Percentiles rank a stretch among this genome's conserved stretches.
phyloP scores from a whole-genome alignment of 2,888 invertebrate genomes.

The Andrena flavipes region DNA sequence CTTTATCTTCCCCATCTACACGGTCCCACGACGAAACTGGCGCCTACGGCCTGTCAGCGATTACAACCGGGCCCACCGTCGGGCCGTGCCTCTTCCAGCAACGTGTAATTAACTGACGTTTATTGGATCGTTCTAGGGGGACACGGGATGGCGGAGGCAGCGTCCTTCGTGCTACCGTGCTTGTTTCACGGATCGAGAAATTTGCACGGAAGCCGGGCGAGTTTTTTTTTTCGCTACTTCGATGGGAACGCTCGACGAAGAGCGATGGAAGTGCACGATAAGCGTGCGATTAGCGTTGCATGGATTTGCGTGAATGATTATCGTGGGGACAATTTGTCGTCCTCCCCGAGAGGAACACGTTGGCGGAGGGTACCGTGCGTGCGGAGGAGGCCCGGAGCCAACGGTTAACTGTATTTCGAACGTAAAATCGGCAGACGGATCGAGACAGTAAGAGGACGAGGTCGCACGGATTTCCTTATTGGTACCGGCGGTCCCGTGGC shows the following conservation, averaged over 20 bases:
- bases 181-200: not conserved
- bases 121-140: not conserved
- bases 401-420: slow-evolving; percentile 58
- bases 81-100: not conserved
- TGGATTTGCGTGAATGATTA: not conserved
- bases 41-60: slow-evolving; percentile 8
- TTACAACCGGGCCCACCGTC: not conserved
- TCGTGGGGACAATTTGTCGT: not conserved
- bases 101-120: slow-evolving; percentile 40
- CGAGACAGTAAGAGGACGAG: slow-evolving; percentile 17
- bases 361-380: not conserved
- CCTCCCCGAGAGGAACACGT: not conserved
- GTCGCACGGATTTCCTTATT: slow-evolving; percentile 62
- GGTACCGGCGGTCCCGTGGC: slow-evolving; percentile 1
- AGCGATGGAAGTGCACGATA: not conserved
- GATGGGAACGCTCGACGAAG: not conserved
- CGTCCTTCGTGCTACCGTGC: slow-evolving; percentile 8
- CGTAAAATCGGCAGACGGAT: slow-evolving; percentile 54
- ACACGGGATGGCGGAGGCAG: slow-evolving; percentile 30
- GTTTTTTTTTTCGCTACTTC: not conserved
- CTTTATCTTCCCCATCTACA: slow-evolving; percentile 36
- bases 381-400: slow-evolving; percentile 12
- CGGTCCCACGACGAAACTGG: not conserved
- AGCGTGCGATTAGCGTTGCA: not conserved
- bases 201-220: not conserved